phyloP scores from a whole-genome alignment of 2,797 vertebrate genomes.

The Aplochiton taeniatus region DNA sequence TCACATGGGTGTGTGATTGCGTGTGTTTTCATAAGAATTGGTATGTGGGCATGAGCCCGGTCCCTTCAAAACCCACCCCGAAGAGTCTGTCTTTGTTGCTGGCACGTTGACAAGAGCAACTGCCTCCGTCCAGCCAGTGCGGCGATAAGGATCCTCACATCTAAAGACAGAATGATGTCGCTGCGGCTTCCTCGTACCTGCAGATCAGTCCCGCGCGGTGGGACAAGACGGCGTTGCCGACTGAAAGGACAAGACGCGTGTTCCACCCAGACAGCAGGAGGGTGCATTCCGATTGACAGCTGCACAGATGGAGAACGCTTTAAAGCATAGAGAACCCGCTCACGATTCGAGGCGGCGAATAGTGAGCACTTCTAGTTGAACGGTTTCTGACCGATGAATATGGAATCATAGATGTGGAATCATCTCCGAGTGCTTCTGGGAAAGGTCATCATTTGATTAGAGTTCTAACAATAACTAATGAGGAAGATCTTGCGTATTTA shows the following conservation, averaged over 20 bases:
- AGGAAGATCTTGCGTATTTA: no score
- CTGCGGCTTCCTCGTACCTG: conserved; percentile 61
- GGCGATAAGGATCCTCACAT: conserved; percentile 64
- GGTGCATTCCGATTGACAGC: conserved; percentile 42
- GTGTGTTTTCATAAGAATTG: no score
- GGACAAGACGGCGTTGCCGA: conserved; percentile 40
- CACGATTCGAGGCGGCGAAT: no score
- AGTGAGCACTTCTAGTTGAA: no score
- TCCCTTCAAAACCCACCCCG: conserved; percentile 31
- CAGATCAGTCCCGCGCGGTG: conserved; percentile 50
- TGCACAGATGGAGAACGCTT: conserved; percentile 20
- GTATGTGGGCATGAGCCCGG: not conserved
- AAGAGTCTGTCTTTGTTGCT: conserved; percentile 30
- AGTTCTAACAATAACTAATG: no score
- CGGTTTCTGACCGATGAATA: no score
- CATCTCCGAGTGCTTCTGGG: no score
- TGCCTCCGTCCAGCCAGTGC: conserved; percentile 55
- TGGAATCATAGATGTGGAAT: no score
- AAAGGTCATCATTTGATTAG: no score
- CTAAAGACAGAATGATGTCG: conserved; percentile 69
- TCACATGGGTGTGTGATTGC: no score
- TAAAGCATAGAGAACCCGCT: not conserved
- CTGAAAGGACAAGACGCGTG: conserved; percentile 11
- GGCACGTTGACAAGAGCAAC: conserved; percentile 65
- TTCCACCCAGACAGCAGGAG: conserved; percentile 30